These are phyloP conservation scores for Aphidius ervi DNA, from an alignment of 1,140 invertebrate species.

Conservation along the genomic window DNA sequence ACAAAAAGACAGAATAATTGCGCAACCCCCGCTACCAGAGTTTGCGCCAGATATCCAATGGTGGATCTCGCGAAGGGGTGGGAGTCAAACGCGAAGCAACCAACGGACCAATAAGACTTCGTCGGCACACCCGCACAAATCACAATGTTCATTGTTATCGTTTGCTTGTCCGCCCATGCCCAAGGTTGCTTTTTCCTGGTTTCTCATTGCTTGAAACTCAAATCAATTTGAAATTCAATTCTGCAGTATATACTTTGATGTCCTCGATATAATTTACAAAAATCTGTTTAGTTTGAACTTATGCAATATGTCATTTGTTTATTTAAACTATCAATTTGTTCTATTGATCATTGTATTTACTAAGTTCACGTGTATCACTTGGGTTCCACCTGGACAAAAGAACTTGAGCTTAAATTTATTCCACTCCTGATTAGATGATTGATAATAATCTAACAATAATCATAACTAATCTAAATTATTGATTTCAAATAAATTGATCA, in stretches of 20 bases:
- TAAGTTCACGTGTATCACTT: background rate
- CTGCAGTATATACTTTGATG: too few species aligned
- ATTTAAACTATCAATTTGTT: too few species aligned
- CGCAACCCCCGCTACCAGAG: slow-evolving; percentile 18
- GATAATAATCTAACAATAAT: too few species aligned
- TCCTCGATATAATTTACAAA: background rate
- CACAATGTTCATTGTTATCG: slow-evolving; percentile 55
- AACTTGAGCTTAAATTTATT: too few species aligned
- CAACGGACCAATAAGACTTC: slow-evolving; percentile 41
- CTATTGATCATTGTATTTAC: too few species aligned
- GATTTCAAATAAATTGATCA: too few species aligned
- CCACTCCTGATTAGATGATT: too few species aligned
- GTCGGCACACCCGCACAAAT: slow-evolving; percentile 49
- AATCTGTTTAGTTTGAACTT: too few species aligned
- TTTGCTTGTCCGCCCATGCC: slow-evolving; percentile 45
- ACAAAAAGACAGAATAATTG: background rate
- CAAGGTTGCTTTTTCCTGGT: slow-evolving; percentile 15
- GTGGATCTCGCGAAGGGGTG: slow-evolving; percentile 14
- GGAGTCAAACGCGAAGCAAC: slow-evolving; percentile 26
- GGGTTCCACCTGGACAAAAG: too few species aligned
- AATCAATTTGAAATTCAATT: too few species aligned
- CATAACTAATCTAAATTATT: too few species aligned
- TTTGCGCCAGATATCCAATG: slow-evolving; percentile 21
- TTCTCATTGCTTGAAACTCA: slow-evolving; percentile 1
- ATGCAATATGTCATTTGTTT: too few species aligned